These are phyloP conservation scores for Ochlodes sylvanus DNA, from an alignment of 2,888 invertebrate species.

Conservation along the genomic window DNA sequence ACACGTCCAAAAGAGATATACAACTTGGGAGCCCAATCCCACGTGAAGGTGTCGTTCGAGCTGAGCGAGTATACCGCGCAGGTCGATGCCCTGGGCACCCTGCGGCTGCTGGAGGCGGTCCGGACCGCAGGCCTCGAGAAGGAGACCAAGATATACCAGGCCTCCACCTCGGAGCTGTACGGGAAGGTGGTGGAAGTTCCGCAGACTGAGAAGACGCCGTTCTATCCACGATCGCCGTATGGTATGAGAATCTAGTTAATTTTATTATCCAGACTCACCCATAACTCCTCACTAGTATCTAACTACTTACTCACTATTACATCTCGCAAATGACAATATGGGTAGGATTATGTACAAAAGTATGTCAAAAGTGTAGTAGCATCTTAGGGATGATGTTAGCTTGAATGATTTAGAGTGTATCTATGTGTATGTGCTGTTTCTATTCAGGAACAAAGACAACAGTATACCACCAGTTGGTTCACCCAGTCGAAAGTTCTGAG, in stretches of 20 bases:
- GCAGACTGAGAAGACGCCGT: slow-evolving; percentile 97
- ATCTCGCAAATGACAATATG: too few relatives aligned
- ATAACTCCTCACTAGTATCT: too few relatives aligned
- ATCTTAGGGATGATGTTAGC: too few relatives aligned
- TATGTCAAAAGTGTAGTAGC: too few relatives aligned
- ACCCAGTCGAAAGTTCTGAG: too few relatives aligned
- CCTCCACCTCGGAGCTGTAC: slow-evolving; percentile 97
- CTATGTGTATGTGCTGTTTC: too few relatives aligned
- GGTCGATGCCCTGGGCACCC: slow-evolving; percentile 97
- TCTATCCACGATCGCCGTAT: slow-evolving; percentile 98
- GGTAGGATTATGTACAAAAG: too few relatives aligned
- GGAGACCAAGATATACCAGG: slow-evolving; percentile 95
- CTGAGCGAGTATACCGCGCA: slow-evolving; percentile 99
- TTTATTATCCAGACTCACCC: too few relatives aligned
- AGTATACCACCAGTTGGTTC: too few relatives aligned
- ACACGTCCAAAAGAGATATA: slow-evolving; percentile 96
- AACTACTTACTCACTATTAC: too few relatives aligned
- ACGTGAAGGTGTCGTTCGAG: slow-evolving; percentile 99
- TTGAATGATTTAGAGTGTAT: too few relatives aligned
- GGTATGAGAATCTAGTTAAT: slow-evolving; percentile 85
- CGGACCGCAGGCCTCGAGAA: slow-evolving; percentile 94
- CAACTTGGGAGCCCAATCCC: slow-evolving; percentile 99
- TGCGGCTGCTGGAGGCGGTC: slow-evolving; percentile 96
- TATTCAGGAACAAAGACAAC: too few relatives aligned
- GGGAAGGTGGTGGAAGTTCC: slow-evolving; percentile 97